These are phyloP conservation scores for Arrhamphus sclerolepis DNA, from an alignment of 2,797 vertebrate species.

Conservation along the genomic window DNA sequence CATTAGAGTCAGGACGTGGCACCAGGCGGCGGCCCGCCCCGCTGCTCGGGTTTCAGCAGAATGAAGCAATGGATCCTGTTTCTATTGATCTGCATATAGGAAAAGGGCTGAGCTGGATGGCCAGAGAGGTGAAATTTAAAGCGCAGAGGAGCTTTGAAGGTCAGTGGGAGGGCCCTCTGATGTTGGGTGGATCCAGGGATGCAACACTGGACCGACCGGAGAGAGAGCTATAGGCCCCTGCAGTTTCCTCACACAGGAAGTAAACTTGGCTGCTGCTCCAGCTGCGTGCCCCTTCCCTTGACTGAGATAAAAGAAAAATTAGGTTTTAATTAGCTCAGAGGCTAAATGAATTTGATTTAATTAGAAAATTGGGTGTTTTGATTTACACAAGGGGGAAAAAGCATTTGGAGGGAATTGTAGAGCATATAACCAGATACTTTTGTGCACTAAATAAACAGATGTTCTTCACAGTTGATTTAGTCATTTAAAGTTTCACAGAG, in stretches of 20 bases:
- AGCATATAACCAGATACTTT: constrained; percentile 1
- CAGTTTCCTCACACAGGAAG: constrained; percentile 19
- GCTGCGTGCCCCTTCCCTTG: constrained; percentile 9
- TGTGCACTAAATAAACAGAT: constrained; percentile 6
- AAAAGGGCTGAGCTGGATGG: constrained; percentile 80
- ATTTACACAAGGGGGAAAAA: constrained; percentile 3
- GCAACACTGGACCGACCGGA: constrained; percentile 1
- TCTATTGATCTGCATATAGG: constrained; percentile 81
- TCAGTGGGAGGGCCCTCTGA: constrained; percentile 49
- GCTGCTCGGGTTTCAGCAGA: constrained; percentile 75
- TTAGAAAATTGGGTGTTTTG: constrained; percentile 5
- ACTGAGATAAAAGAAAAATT: constrained; percentile 9
- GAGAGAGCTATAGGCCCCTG: constrained; percentile 21
- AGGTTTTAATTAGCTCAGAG: constrained; percentile 15
- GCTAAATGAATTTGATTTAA: constrained; percentile 2
- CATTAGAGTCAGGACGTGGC: constrained; percentile 68
- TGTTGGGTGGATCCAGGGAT: constrained; percentile 40
- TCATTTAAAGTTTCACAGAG: constrained; percentile 2
- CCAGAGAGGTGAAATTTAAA: constrained; percentile 82
- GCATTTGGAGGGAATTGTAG: neutral
- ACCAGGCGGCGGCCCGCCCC: constrained; percentile 64
- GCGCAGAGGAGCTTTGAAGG: constrained; percentile 80
- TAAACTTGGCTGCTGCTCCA: constrained; percentile 28
- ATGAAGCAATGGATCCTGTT: constrained; percentile 77
- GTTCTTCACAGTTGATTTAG: constrained; percentile 3